These are phyloP conservation scores for Habrosyne pyritoides DNA, from an alignment of 2,888 invertebrate species.

Conservation along the genomic window DNA sequence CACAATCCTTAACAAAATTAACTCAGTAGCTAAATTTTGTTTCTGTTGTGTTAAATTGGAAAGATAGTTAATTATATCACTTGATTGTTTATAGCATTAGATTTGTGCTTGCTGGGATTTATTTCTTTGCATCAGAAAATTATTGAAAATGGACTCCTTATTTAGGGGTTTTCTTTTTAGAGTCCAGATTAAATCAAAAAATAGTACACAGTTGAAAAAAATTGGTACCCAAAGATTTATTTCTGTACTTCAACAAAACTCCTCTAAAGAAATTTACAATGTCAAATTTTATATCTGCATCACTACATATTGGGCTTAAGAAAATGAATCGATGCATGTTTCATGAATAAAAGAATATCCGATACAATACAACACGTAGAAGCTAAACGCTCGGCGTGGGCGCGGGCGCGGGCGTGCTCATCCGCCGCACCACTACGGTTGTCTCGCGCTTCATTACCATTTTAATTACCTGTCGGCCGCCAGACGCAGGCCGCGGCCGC, in stretches of 20 bases:
- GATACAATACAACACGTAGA: conserved; percentile 2
- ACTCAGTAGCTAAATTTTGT: background rate
- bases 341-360: background rate
- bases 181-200: too few species aligned
- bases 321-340: background rate
- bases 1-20: background rate
- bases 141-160: too few species aligned
- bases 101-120: too few species aligned
- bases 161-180: too few species aligned
- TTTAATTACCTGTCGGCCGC: conserved; percentile 74
- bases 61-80: background rate
- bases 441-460: conserved; percentile 70
- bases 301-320: background rate
- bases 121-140: too few species aligned
- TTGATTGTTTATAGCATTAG: background rate
- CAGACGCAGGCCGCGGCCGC: conserved; percentile 34
- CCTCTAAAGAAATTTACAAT: too few species aligned
- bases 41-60: background rate
- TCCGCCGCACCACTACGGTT: conserved; percentile 21
- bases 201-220: too few species aligned
- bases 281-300: background rate
- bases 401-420: conserved; percentile 12
- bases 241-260: too few species aligned
- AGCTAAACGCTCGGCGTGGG: background rate
- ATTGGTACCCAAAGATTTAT: too few species aligned